These are phyloP conservation scores for Laspeyria flexula DNA, from an alignment of 2,888 invertebrate genomes.

Conservation along the genomic window DNA sequence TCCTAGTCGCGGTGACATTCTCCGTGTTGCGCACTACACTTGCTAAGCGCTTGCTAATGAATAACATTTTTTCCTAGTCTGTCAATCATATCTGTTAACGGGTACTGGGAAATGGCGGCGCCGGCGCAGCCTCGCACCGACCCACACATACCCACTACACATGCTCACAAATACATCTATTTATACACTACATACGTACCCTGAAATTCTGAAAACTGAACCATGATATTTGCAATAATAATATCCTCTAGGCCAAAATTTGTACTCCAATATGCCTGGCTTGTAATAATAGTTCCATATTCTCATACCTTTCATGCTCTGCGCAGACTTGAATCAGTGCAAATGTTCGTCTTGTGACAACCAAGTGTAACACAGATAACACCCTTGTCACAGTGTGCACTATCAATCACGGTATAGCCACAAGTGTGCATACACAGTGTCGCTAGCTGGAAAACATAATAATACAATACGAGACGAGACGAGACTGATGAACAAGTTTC, in stretches of 20 bases:
- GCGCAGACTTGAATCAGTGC: too few species aligned
- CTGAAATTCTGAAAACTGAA: too few species aligned
- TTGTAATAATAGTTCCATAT: too few species aligned
- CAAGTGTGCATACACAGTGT: slow-evolving; percentile 12
- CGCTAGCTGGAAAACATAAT: slow-evolving; percentile 20
- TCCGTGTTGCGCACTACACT: slow-evolving; percentile 39
- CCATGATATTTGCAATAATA: too few species aligned
- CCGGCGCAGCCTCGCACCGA: slow-evolving; percentile 23
- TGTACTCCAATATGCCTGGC: too few species aligned
- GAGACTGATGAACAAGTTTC: background rate
- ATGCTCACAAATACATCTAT: background rate
- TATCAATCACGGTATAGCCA: slow-evolving; percentile 8
- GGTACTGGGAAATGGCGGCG: slow-evolving; percentile 38
- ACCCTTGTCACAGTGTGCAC: slow-evolving; percentile 6
- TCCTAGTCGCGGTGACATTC: slow-evolving; percentile 49
- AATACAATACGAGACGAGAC: background rate
- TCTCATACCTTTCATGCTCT: too few species aligned
- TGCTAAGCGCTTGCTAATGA: slow-evolving; percentile 45
- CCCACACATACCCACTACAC: background rate
- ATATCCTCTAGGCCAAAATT: too few species aligned
- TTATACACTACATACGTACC: background rate
- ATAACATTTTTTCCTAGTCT: slow-evolving; percentile 55
- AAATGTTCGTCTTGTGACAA: too few species aligned
- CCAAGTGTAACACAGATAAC: slow-evolving; percentile 1
- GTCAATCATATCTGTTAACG: slow-evolving; percentile 56